phyloP scores from a whole-genome alignment of 2,888 invertebrate species.

The Ochlodes sylvanus region DNA sequence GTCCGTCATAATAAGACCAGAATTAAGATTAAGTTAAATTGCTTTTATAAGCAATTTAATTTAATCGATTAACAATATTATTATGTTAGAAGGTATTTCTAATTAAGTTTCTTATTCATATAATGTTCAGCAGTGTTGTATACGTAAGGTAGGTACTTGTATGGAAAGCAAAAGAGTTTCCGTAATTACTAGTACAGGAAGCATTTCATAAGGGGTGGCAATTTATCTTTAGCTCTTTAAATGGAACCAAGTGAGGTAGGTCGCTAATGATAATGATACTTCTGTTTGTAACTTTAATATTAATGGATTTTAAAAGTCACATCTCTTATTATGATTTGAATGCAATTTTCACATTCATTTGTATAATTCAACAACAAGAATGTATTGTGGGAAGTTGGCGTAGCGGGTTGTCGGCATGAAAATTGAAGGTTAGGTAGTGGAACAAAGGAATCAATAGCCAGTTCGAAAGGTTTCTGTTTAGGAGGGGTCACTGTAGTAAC shows the following conservation, averaged over 20 bases:
- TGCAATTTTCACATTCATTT: no score
- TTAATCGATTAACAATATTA: background rate
- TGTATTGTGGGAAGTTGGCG: no score
- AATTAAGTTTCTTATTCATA: background rate
- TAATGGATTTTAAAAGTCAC: background rate
- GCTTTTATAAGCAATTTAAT: no score
- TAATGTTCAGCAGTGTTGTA: background rate
- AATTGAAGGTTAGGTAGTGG: no score
- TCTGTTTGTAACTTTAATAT: background rate
- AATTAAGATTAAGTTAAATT: no score
- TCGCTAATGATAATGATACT: background rate
- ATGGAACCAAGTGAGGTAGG: constrained; percentile 4
- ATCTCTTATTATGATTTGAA: no score
- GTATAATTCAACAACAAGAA: no score
- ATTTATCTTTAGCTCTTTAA: constrained; percentile 4
- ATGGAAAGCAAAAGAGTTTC: background rate
- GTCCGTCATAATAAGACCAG: no score
- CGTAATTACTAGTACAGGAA: constrained; percentile 3
- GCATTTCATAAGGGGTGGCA: background rate
- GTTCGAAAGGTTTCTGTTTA: no score
- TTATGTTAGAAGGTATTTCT: background rate
- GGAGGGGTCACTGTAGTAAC: no score
- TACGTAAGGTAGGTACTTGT: background rate
- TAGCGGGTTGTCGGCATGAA: no score
- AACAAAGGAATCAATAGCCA: no score